Percentiles rank a stretch among this genome's conserved stretches.
Evolutionary conservation across 1,140 invertebrate genomes (phyloP).

Genomic region (Tetragonula clypearis): DNA sequence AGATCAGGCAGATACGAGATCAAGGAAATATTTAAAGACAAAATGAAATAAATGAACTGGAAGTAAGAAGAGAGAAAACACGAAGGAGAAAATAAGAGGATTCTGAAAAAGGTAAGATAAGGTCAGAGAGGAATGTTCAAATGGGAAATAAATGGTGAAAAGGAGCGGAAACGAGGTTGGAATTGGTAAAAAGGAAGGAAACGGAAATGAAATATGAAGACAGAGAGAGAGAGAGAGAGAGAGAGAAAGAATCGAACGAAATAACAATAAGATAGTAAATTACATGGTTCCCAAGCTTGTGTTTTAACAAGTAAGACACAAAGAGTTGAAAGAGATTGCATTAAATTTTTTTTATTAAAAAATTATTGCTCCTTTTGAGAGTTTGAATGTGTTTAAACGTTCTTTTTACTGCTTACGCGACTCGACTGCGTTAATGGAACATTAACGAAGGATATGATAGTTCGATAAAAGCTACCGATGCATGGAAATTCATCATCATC

Average conservation of each 20-base stretch:
- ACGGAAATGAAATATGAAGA: neutral
- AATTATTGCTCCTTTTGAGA: neutral
- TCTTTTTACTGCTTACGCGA: neutral
- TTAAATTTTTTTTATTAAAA: neutral
- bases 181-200: neutral
- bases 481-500: neutral
- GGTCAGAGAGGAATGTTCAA: neutral
- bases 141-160: neutral
- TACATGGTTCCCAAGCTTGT: neutral
- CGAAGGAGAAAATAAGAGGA: neutral
- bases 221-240: no score
- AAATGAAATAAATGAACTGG: rapidly evolving
- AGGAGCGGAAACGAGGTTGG: neutral
- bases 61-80: neutral
- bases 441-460: neutral
- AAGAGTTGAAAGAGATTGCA: neutral
- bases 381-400: neutral
- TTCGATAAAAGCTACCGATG: neutral
- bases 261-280: neutral
- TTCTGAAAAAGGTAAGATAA: neutral
- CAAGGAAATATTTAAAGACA: neutral
- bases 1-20: no score
- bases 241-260: neutral
- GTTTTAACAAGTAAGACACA: neutral
- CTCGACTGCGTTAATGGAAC: neutral